phyloP scores from a whole-genome alignment of 2,888 invertebrate species.

The Acanthoscelides obtectus region DNA sequence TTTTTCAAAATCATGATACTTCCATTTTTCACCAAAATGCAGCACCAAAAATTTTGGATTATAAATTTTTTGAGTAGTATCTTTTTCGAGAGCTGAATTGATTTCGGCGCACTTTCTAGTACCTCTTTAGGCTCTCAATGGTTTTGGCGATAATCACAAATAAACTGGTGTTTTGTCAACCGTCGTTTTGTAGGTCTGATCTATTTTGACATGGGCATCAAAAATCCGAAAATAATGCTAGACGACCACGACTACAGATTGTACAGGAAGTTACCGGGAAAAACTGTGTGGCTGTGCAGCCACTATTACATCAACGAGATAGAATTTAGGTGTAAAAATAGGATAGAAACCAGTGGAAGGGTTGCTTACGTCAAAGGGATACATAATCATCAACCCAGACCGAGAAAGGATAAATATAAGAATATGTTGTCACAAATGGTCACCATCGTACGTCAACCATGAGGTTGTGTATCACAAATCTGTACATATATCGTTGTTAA shows the following conservation, averaged over 20 bases:
- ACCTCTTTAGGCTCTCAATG: no score
- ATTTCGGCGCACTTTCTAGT: no score
- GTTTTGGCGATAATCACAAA: no score
- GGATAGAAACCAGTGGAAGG: conserved; percentile 28
- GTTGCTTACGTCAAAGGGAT: conserved; percentile 24
- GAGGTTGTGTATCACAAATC: not conserved
- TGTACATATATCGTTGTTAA: no score
- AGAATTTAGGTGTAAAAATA: conserved; percentile 24
- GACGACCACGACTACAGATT: conserved; percentile 24
- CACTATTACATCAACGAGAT: conserved; percentile 21
- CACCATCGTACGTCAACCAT: conserved; percentile 22
- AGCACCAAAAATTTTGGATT: no score
- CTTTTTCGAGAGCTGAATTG: no score
- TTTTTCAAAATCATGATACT: no score
- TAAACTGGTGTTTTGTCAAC: not conserved
- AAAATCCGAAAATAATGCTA: conserved; percentile 29
- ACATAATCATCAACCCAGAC: conserved; percentile 30
- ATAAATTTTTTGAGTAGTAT: no score
- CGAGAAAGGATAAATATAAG: conserved; percentile 22
- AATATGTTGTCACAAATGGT: conserved; percentile 30
- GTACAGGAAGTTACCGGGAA: conserved; percentile 22
- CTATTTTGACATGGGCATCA: conserved; percentile 26
- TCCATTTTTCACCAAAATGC: no score
- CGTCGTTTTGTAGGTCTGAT: conserved; percentile 21
- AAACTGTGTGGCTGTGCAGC: conserved; percentile 27